Conservation (phyloP, 1,140 invertebrate species). For the Helicoverpa armigera region DNA sequence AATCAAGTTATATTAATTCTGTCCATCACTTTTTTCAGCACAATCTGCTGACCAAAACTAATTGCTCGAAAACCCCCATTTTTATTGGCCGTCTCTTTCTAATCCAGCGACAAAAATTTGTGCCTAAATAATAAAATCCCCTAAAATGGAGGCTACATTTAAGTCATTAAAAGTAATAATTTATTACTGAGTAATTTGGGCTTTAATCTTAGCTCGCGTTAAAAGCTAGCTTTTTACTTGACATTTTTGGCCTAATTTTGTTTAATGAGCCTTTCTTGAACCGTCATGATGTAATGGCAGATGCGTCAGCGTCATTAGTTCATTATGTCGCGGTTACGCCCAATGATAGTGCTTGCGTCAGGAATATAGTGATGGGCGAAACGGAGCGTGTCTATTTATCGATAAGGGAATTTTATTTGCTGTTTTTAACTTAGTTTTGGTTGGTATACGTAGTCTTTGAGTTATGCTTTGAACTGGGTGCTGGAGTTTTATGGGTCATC, state of each 20-base stretch:
- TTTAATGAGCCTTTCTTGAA: conserved; percentile 43
- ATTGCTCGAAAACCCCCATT: no score
- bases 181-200: background rate
- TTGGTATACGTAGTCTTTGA: no score
- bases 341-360: conserved; percentile 59
- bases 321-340: conserved; percentile 75
- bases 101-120: no score
- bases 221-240: background rate
- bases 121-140: no score
- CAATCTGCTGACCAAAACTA: no score
- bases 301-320: conserved; percentile 79
- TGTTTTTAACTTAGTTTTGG: no score
- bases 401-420: background rate
- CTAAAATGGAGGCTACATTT: background rate
- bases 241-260: conserved; percentile 1
- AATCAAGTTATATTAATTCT: no score
- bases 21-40: no score
- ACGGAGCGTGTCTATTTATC: conserved; percentile 37
- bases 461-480: no score
- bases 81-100: no score
- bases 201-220: background rate
- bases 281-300: conserved; percentile 60
- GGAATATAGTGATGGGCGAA: conserved; percentile 35
- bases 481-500: no score
- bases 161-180: background rate